These are phyloP conservation scores for Ennomos quercinarius DNA, from an alignment of 2,888 invertebrate species.

Conservation along the genomic window DNA sequence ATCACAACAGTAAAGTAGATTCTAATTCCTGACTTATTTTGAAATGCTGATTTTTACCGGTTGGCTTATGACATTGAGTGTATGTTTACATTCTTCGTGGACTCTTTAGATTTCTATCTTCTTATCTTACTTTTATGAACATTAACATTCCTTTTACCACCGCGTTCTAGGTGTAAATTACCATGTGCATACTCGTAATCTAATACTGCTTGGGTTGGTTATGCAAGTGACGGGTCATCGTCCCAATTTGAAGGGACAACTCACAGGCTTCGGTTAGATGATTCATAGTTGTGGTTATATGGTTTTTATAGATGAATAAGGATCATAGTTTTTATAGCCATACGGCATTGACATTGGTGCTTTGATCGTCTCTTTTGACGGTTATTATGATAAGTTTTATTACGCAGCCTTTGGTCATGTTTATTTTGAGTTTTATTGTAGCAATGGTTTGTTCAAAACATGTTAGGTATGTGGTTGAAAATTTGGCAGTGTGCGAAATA, in stretches of 20 bases:
- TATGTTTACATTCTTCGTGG: not conserved
- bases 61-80: too few relatives aligned
- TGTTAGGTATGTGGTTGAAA: too few relatives aligned
- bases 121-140: conserved; percentile 24
- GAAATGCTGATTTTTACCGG: too few relatives aligned
- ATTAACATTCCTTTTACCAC: conserved; percentile 30
- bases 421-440: not conserved
- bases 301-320: conserved; percentile 34
- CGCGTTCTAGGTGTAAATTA: conserved; percentile 44
- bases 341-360: conserved; percentile 32
- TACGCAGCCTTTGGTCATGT: conserved; percentile 4
- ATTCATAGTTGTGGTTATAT: conserved; percentile 47
- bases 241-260: conserved; percentile 64
- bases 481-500: not conserved
- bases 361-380: conserved; percentile 21
- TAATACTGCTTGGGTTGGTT: conserved; percentile 56
- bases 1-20: too few relatives aligned
- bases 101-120: conserved; percentile 21
- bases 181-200: conserved; percentile 48
- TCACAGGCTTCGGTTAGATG: conserved; percentile 40
- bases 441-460: too few relatives aligned
- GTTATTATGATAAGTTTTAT: conserved; percentile 15
- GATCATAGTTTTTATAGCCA: conserved; percentile 32
- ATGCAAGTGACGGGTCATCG: conserved; percentile 69
- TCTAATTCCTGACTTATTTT: too few relatives aligned